Percentiles rank a stretch among this genome's conserved stretches.
These are phyloP conservation scores for Syngnathus floridae DNA, from an alignment of 2,113 vertebrate genomes.

Conservation along the genomic window DNA sequence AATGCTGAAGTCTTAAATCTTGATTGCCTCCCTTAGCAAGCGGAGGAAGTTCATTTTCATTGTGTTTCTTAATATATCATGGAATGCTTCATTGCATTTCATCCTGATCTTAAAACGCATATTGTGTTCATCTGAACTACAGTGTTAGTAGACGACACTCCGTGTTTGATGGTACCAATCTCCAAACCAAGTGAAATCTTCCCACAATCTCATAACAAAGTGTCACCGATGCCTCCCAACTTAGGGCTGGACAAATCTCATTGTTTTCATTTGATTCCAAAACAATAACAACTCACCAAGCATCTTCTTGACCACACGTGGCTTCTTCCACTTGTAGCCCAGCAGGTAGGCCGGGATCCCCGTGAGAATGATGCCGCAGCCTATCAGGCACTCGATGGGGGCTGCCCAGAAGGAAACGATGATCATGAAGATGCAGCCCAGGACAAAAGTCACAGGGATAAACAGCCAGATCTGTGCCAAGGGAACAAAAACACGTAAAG, in stretches of 20 bases:
- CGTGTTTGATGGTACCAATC: too few species aligned
- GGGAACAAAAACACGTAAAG: background rate
- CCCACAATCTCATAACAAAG: slow-evolving; percentile 34
- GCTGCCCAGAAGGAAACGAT: slow-evolving; percentile 70
- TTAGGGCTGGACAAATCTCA: slow-evolving; percentile 23
- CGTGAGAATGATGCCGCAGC: slow-evolving; percentile 65
- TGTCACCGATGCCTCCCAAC: slow-evolving; percentile 19
- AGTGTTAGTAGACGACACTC: too few species aligned
- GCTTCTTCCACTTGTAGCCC: slow-evolving; percentile 73
- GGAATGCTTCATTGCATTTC: background rate
- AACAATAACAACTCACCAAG: slow-evolving; percentile 55
- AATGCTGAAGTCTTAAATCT: background rate
- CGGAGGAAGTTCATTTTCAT: background rate
- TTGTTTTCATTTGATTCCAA: slow-evolving; percentile 10
- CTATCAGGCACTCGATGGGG: slow-evolving; percentile 65
- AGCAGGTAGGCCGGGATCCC: slow-evolving; percentile 69
- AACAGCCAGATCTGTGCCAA: slow-evolving; percentile 53
- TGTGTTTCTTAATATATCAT: background rate
- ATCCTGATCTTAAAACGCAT: background rate
- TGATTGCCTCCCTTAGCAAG: background rate
- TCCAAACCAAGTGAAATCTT: slow-evolving; percentile 2
- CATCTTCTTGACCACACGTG: slow-evolving; percentile 60
- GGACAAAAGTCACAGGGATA: slow-evolving; percentile 61
- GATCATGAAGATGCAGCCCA: slow-evolving; percentile 71
- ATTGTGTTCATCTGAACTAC: background rate